These are phyloP conservation scores for Bubo scandiacus DNA, from an alignment of 2,113 vertebrate genomes.

Conservation along the genomic window DNA sequence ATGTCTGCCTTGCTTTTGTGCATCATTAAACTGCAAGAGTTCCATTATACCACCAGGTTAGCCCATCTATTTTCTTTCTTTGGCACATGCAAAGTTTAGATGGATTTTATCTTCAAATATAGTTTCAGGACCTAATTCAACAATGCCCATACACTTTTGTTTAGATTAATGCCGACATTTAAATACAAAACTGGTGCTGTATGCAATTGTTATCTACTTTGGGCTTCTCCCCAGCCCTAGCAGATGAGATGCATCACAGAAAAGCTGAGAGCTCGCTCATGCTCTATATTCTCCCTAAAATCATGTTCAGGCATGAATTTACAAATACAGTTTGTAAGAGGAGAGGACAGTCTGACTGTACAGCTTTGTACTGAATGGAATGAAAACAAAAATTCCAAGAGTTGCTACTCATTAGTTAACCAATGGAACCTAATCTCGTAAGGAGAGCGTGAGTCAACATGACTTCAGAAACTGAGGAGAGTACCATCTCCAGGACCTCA, in stretches of 20 bases:
- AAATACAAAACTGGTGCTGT: not conserved
- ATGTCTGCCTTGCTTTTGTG: not conserved
- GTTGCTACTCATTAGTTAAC: not conserved
- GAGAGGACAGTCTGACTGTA: not conserved
- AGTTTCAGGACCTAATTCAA: not conserved
- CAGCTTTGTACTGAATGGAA: not conserved
- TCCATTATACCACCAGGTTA: not conserved
- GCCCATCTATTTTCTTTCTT: not conserved
- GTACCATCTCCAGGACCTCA: not conserved
- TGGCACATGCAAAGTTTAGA: not conserved
- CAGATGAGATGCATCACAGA: not conserved
- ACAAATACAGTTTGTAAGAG: not conserved
- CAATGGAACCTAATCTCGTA: not conserved
- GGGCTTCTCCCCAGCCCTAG: not conserved
- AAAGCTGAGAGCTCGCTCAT: not conserved
- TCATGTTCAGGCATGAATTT: not conserved
- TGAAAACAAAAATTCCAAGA: not conserved
- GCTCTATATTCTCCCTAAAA: not conserved
- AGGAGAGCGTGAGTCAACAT: rapidly evolving
- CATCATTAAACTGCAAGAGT: not conserved
- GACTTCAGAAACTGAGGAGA: not conserved
- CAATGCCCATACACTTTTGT: not conserved
- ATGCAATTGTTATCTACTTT: not conserved
- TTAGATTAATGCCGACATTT: not conserved
- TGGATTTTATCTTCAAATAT: not conserved